Base-by-base conservation (phyloP, 2,888 invertebrate species). In the Oscheius myriophilus region DNA sequence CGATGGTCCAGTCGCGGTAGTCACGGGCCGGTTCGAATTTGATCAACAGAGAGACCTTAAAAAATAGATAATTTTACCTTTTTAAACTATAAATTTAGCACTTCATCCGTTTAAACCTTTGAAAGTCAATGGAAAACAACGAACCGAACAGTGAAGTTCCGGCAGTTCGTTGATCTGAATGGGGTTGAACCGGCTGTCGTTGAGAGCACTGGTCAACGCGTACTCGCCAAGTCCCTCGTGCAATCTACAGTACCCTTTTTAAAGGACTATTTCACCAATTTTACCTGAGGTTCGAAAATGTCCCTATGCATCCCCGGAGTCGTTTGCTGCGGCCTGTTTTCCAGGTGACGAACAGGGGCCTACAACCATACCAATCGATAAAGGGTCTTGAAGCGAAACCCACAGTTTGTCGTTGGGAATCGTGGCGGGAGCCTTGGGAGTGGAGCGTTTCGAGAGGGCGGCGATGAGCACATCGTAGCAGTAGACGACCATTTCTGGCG, bases 331-430 rank as follows among this genome's bases (percentile, higher is more conserved):
- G 92, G 63, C 97, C 98, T 87, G 95, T 94, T 89, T 95, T 94
- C 98, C 98, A 98, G 74, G 98, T 98, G 79, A 98, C 98, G 90
- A 98, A 98, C 87, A 98, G 90, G 67, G 98, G 98, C 89, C 95
- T 95, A 89, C n/a, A 74, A 90, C 90, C 84, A 53, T 46, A n/a
- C 21, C n/a, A 33, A n/a, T 23, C 16, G 14, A 21, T 42, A 55
- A 51, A 9, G n/a, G n/a, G 9, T 25, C 18, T 7, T 25, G n/a
- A 58, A 57, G 25, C 6, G 14, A 42, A 55, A 68, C 79, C 68
- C 91, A 95, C 95, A 92, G 95, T 87, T 94, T 92, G 87, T 95
- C 95, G 88, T 96, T 95, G 87, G 93, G 93, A 89, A 97, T 96
- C 88, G 63, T 65, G 1, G 91, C 91, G 86, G 96, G 95, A 83